Percentiles rank a stretch among this genome's conserved stretches.
These are phyloP conservation scores for Ascidia mentula DNA, from an alignment of 23 tunicate species.

Conservation along the genomic window DNA sequence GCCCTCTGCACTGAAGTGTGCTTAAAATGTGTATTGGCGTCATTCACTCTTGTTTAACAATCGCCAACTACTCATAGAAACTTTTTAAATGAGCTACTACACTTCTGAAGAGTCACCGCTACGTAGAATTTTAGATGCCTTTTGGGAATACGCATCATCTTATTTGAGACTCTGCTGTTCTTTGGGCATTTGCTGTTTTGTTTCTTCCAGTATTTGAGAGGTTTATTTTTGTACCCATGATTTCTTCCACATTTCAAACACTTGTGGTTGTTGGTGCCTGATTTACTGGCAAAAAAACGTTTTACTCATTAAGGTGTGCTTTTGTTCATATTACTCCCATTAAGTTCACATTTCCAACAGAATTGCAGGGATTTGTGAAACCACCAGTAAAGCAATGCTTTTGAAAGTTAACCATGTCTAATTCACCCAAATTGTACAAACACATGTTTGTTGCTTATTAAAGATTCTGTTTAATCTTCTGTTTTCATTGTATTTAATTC, in stretches of 20 bases:
- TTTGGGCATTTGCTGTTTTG: not conserved
- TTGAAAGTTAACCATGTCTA: no score
- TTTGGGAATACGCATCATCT: not conserved
- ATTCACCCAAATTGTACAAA: no score
- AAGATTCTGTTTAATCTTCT: not conserved
- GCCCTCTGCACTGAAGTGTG: not conserved
- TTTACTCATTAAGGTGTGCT: no score
- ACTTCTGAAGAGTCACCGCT: not conserved
- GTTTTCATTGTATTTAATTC: not conserved
- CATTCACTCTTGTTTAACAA: not conserved
- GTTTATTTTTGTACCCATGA: not conserved
- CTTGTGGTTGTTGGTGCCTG: not conserved
- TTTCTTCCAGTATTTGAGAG: slow-evolving; percentile 3
- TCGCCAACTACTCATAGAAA: not conserved
- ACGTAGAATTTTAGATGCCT: not conserved
- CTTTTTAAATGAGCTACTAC: not conserved
- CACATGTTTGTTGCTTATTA: no score
- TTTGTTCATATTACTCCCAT: no score
- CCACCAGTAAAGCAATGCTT: no score
- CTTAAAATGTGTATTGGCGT: slow-evolving; percentile 7
- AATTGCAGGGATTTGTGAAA: no score
- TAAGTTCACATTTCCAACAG: no score
- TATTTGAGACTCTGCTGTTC: not conserved
- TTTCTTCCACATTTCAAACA: not conserved
- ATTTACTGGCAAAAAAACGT: no score